Evolutionary conservation across 2,888 invertebrate species (phyloP), one percentile per base, ranked within the genome.

Genomic region (Malacosoma neustria): DNA sequence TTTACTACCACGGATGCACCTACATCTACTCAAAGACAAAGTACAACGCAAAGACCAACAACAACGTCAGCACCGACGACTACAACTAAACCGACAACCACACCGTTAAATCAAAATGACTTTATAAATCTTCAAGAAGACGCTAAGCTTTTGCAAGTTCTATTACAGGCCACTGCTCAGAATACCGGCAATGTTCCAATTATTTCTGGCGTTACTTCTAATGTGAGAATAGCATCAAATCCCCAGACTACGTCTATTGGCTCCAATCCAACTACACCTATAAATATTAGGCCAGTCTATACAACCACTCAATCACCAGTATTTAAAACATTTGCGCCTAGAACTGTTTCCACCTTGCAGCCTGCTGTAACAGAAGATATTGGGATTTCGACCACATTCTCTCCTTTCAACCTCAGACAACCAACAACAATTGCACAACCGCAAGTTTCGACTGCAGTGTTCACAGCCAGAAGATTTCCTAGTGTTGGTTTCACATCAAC

Each of bases 81-180:
- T 40, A 58, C 49, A 43, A 48, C 51, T 32, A 54, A 46, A 14
- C 57, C 57, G 32, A 53, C 59, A 37, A 65, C 60, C 36, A 63
- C 71, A 58, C 60, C 60, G 42, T 61, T 69, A 15, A 49, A 71
- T 33, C 58, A 66, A 42, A 70, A 72, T 32, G 77, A 84, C 32
- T 49, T 80, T n/a, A 72, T 63, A 59, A 72, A 72, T 52, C 57
- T 77, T 37, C 69, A 76, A 61, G 77, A 82, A 57, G 82, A 87
- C 47, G 62, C 76, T 32, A 71, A 72, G 53, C 58, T 85, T 46
- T 61, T 84, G 57, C 69, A 87, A 64, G 81, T 80, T 37, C 57
- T 82, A 41, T 66, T 85, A 57, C 76, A 82, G 59, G 72, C 73
- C 7, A 74, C 75, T 33, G 70, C 71, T 41, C 68, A 79, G 54